Base-by-base conservation (phyloP, 1,140 invertebrate genomes). In the Heterodera schachtii region DNA sequence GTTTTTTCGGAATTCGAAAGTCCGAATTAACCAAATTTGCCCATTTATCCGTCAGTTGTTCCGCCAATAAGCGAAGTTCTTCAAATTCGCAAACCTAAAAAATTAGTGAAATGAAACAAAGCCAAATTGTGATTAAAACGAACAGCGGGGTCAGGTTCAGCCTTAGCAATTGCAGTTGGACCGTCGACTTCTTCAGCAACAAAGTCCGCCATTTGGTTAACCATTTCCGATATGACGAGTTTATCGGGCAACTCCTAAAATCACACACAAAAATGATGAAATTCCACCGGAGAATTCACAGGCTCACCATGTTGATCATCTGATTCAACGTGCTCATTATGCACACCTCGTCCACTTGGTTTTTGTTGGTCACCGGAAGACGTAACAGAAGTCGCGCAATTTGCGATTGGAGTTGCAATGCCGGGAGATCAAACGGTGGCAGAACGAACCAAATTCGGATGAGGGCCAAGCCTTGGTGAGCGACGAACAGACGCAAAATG, bases 361-460 rank as follows among this genome's bases (percentile, higher is more conserved):
- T 78, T 69, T 78, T 78, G 76, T 78, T 78, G 31, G 60, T 78
- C 31, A 78, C 76, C 47, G 76, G 76, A 43, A 78, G 64, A 41
- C 76, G 76, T 64, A 78, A 64, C 46, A 78, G 9, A 64, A 78
- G 76, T 46, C 76, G 76, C 44, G 76, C 76, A 78, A 78, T 78
- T 78, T 78, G 76, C 0, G 76, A 78, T 69, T 78, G 76, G 31
- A 78, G 64, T 44, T 78, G 76, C 7, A 78, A 46, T n/a, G 76
- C 52, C 8, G 60, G 76, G 31, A 21, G 52, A 16, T 78, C 76
- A 67, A 78, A 78, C 9, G 60, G 41, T 2, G 81, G 81, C 46
- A 82, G 46, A 70, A 81, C 75, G 70, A 82, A 82, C 81, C 81
- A 82, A 71, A 82, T 82, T 64, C 81, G 75, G 66, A 82, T 80